A percentile compares a stretch with the other conserved stretches of the same genome.
Conservation (phyloP, 1,140 invertebrate genomes). For the Pachypeltis micranthus region DNA sequence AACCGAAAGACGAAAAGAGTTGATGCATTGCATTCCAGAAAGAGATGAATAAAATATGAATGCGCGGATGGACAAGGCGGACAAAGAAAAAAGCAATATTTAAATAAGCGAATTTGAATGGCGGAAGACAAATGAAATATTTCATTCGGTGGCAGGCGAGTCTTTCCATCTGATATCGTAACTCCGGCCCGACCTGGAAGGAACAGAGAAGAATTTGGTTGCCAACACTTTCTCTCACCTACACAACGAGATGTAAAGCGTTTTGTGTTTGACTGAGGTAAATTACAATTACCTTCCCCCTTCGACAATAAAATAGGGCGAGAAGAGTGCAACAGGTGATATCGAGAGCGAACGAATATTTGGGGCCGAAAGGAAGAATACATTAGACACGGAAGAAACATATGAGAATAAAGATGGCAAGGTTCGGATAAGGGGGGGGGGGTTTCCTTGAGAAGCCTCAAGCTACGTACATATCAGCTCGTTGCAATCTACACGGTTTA, state of each 20-base stretch:
- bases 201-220: background rate
- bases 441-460: background rate
- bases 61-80: too few species aligned
- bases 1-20: background rate
- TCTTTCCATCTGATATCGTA: background rate
- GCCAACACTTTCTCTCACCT: background rate
- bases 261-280: background rate
- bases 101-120: slow-evolving; percentile 5
- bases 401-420: slow-evolving; percentile 1
- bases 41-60: background rate
- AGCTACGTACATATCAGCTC: slow-evolving; percentile 1
- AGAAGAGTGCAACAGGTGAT: background rate
- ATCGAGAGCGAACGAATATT: background rate
- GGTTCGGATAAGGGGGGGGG: background rate
- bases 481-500: slow-evolving; percentile 4
- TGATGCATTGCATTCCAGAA: background rate
- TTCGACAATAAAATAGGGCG: too few species aligned
- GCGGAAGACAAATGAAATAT: background rate
- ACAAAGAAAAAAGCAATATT: too few species aligned
- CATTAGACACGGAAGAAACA: background rate
- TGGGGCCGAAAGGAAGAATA: background rate
- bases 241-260: background rate
- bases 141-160: background rate
- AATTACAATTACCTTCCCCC: background rate
- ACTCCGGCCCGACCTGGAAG: background rate